Evolutionary conservation across 2,797 vertebrate genomes (phyloP).

Genomic region (Falco cherrug): DNA sequence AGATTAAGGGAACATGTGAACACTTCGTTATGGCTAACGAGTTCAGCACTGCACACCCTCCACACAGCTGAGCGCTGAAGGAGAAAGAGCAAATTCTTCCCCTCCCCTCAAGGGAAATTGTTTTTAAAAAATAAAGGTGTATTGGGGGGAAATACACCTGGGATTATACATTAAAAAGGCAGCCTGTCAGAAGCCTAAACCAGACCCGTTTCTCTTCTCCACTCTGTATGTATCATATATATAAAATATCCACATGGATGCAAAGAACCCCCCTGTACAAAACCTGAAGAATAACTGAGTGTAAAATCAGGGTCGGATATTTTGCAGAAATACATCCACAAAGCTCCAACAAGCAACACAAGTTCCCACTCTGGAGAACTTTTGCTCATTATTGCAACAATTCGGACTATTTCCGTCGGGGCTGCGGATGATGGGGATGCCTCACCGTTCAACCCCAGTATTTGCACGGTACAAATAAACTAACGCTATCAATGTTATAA

Average conservation of each 20-base stretch:
- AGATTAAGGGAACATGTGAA: slow-evolving; percentile 27
- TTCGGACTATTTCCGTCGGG: background rate
- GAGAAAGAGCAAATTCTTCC: background rate
- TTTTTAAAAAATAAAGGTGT: background rate
- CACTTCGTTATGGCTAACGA: background rate
- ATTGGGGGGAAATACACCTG: background rate
- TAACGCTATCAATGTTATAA: background rate
- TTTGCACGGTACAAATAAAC: background rate
- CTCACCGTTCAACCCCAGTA: background rate
- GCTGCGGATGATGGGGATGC: background rate
- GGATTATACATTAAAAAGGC: background rate
- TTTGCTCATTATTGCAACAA: background rate
- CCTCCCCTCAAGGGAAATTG: background rate
- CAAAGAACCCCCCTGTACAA: background rate
- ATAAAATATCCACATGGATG: background rate
- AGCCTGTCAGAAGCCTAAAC: background rate
- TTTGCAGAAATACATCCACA: background rate
- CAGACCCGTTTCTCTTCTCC: background rate
- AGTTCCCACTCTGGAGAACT: background rate
- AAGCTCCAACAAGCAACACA: background rate
- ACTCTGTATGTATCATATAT: background rate
- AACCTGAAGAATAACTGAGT: background rate
- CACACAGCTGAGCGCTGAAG: background rate
- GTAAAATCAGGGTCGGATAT: background rate
- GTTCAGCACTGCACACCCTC: background rate